phyloP scores from a whole-genome alignment of 2,797 vertebrate species.

The Crenuchus spilurus region DNA sequence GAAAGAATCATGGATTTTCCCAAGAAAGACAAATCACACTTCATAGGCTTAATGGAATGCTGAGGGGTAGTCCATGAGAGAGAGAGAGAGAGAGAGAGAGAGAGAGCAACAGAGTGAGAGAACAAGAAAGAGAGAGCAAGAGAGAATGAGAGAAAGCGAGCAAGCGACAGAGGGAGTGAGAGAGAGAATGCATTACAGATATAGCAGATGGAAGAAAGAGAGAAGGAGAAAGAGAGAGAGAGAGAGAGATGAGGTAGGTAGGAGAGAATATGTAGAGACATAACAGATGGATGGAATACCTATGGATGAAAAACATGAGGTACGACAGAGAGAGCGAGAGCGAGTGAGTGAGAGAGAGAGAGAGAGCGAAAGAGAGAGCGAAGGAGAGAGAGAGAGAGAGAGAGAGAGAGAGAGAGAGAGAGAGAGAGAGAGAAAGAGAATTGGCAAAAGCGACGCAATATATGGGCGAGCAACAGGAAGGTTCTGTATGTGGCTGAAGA shows the following conservation, averaged over 20 bases:
- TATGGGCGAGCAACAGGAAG: no score
- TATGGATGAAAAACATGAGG: no score
- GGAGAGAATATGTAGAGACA: no score
- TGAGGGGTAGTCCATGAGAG: neutral
- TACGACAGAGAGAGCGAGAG: neutral
- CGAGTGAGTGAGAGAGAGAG: neutral
- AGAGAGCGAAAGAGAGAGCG: neutral
- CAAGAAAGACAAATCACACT: conserved; percentile 31
- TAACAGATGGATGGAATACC: no score
- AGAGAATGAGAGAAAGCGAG: neutral
- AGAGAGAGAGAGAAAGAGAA: neutral
- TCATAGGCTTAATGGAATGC: conserved; percentile 13
- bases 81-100: neutral
- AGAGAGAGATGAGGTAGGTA: neutral
- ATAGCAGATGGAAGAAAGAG: conserved; percentile 13
- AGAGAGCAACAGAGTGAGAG: conserved; percentile 1
- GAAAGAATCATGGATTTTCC: conserved; percentile 34
- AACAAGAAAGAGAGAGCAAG: neutral
- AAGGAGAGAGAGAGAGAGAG: neutral
- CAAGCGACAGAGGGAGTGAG: neutral
- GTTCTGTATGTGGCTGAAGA: no score
- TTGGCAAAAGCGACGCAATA: neutral
- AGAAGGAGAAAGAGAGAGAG: neutral
- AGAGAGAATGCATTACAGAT: neutral
- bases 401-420: neutral